A percentile compares a stretch with the other conserved stretches of the same genome.
These are phyloP conservation scores for Papilio polytes DNA, from an alignment of 1,140 invertebrate genomes.

Conservation along the genomic window DNA sequence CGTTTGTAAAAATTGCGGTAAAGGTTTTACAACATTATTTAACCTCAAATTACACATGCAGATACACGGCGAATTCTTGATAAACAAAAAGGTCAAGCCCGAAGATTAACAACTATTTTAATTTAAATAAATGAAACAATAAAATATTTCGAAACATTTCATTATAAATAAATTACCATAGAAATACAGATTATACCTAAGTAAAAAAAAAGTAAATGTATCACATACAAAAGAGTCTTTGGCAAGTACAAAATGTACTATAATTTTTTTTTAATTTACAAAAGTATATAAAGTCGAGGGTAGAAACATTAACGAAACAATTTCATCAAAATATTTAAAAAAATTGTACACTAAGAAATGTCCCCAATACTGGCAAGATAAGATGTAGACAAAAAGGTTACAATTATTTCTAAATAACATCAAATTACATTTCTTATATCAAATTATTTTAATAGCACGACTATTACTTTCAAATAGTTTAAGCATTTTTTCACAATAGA, in stretches of 20 bases:
- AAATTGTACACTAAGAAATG: slow-evolving; percentile 27
- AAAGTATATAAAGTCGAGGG: slow-evolving; percentile 38
- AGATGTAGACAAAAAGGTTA: neutral
- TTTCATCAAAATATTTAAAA: slow-evolving; percentile 1
- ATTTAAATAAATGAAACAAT: slow-evolving; percentile 45
- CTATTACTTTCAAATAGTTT: neutral
- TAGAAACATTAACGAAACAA: slow-evolving; percentile 36
- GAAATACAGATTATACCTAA: slow-evolving; percentile 72
- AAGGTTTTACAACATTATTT: slow-evolving; percentile 66
- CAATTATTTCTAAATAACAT: slow-evolving; percentile 25
- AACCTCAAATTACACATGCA: slow-evolving; percentile 78
- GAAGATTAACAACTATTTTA: slow-evolving; percentile 40
- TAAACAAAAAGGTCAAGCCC: slow-evolving; percentile 49
- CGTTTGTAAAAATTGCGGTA: slow-evolving; percentile 67
- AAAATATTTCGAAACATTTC: slow-evolving; percentile 44
- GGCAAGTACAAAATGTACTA: slow-evolving; percentile 71
- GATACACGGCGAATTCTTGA: slow-evolving; percentile 69
- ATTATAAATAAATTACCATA: slow-evolving; percentile 69
- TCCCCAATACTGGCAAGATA: slow-evolving; percentile 30
- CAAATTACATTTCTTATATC: slow-evolving; percentile 21
- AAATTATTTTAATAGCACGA: slow-evolving; percentile 29
- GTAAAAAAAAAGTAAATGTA: slow-evolving; percentile 70
- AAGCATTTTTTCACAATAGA: slow-evolving; percentile 21
- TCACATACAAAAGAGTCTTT: slow-evolving; percentile 82
- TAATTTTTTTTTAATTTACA: slow-evolving; percentile 48